phyloP scores from a whole-genome alignment of 2,113 vertebrate genomes.

The Dinomys branickii region DNA sequence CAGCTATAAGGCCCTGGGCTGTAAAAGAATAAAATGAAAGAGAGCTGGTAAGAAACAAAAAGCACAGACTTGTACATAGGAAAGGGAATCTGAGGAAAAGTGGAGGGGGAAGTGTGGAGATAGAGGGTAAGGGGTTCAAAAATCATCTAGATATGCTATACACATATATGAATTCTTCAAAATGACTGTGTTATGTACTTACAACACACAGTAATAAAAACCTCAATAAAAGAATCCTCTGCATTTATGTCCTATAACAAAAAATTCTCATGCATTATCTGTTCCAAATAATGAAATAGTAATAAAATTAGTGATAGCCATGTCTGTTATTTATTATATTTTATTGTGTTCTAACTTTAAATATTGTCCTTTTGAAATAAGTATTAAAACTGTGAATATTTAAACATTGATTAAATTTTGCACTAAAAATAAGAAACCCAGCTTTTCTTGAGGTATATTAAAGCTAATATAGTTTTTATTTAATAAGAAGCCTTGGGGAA shows the following conservation, averaged over 20 bases:
- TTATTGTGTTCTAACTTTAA: constrained; percentile 24
- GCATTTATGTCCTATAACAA: neutral
- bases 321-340: constrained; percentile 30
- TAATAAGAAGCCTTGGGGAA: constrained; percentile 16
- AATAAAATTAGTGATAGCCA: neutral
- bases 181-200: neutral
- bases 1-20: neutral
- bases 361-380: neutral
- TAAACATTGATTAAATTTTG: constrained; percentile 35
- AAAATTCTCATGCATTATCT: neutral
- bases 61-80: neutral
- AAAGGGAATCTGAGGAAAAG: neutral
- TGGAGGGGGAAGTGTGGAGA: neutral
- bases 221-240: neutral
- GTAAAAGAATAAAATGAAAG: neutral
- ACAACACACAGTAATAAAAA: neutral
- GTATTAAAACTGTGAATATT: neutral
- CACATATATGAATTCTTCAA: neutral
- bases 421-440: neutral
- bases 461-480: constrained; percentile 46
- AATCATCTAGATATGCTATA: neutral
- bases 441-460: neutral
- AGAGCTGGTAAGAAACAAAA: neutral
- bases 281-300: constrained; percentile 43
- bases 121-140: neutral